These are phyloP conservation scores for Drosophila chauvacae DNA, from an alignment of 1,140 invertebrate species.

Conservation along the genomic window DNA sequence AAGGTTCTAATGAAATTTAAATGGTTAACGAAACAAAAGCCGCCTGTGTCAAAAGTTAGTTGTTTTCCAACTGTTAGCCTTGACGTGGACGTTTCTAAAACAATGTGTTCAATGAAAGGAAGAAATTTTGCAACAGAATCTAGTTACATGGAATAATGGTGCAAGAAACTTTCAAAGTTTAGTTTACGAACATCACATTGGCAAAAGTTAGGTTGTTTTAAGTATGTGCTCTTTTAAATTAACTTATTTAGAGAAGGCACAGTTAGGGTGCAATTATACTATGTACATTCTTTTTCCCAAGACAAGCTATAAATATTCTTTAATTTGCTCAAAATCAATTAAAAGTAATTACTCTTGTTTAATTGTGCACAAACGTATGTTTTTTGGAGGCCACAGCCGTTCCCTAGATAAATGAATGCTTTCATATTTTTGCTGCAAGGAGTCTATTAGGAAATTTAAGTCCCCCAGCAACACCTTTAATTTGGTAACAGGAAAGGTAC, in stretches of 20 bases:
- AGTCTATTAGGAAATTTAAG: background rate
- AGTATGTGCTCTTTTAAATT: constrained; percentile 8
- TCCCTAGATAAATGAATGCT: background rate
- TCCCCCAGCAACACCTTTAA: background rate
- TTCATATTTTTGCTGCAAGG: background rate
- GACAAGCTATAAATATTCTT: background rate
- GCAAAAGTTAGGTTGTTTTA: constrained; percentile 1
- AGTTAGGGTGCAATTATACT: background rate
- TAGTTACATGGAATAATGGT: background rate
- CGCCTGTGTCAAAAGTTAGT: background rate
- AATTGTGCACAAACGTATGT: background rate
- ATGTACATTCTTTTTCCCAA: too few relatives aligned
- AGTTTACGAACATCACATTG: background rate
- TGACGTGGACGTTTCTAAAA: background rate
- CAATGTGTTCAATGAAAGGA: constrained; percentile 3
- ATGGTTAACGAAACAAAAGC: background rate
- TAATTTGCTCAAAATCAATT: background rate
- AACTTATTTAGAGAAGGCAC: background rate
- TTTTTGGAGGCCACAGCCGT: background rate
- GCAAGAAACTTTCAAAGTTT: constrained; percentile 14
- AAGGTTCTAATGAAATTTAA: constrained; percentile 8
- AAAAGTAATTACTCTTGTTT: background rate
- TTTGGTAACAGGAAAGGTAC: constrained; percentile 7
- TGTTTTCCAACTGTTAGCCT: background rate
- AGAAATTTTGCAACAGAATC: constrained; percentile 2